Conservation (phyloP, 2,888 invertebrate species). For the Epinotia ramella region DNA sequence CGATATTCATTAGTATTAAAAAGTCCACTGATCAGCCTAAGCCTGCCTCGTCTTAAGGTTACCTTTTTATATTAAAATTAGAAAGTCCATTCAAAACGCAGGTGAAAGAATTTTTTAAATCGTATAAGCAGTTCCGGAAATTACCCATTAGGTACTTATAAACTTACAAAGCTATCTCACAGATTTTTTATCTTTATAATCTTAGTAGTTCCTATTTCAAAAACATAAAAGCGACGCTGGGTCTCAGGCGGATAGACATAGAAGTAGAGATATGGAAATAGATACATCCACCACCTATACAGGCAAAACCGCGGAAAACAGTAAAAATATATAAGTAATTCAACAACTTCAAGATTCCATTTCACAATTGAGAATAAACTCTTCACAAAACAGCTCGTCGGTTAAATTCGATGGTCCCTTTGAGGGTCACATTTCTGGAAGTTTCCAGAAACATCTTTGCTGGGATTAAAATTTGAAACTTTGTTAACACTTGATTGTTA, state of each 20-base stretch:
- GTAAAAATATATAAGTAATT: not conserved
- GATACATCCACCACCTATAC: not conserved
- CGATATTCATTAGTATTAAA: no score
- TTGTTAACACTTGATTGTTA: slow-evolving; percentile 17
- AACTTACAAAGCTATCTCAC: no score
- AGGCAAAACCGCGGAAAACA: not conserved
- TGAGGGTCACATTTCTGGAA: slow-evolving; percentile 11
- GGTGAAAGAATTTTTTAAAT: no score
- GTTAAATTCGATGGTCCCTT: slow-evolving; percentile 10
- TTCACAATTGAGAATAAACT: not conserved
- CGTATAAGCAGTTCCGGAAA: no score
- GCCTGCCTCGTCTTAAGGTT: not conserved
- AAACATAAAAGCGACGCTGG: no score
- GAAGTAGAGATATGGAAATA: no score
- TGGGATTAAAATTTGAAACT: slow-evolving; percentile 12
- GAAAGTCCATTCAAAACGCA: no score
- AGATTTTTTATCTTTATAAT: no score
- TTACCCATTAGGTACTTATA: no score
- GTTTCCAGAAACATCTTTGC: slow-evolving; percentile 24
- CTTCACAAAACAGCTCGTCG: slow-evolving; percentile 14
- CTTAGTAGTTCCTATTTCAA: no score
- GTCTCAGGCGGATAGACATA: no score
- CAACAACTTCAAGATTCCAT: not conserved
- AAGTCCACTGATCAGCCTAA: not conserved
- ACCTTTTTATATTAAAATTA: not conserved